Evolutionary conservation across 2,113 vertebrate species (phyloP).

Genomic region (Gymnogyps californianus): DNA sequence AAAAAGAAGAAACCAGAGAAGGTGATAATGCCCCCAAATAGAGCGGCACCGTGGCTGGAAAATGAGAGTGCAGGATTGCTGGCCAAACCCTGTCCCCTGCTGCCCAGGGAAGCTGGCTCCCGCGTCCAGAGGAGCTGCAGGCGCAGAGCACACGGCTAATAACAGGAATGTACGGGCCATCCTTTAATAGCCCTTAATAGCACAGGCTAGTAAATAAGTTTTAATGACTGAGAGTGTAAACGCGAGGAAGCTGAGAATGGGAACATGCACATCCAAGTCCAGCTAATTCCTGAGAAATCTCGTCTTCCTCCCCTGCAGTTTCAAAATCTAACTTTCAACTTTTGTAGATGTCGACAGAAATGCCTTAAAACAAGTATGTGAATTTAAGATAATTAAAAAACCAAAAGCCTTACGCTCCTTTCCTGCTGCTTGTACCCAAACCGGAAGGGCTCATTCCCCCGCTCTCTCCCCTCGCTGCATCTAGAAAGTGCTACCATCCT

Average conservation of each 20-base stretch:
- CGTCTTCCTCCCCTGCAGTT: neutral
- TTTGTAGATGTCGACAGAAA: neutral
- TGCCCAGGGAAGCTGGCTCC: neutral
- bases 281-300: neutral
- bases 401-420: neutral
- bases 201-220: accelerated
- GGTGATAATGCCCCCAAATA: neutral
- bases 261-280: neutral
- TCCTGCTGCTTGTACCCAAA: neutral
- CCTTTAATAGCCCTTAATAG: neutral
- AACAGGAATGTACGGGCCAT: neutral
- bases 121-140: neutral
- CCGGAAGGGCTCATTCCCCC: neutral
- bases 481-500: neutral
- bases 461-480: neutral
- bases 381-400: neutral
- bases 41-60: neutral
- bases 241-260: neutral
- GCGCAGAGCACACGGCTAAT: neutral
- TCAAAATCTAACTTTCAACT: neutral
- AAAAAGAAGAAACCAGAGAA: neutral
- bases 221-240: neutral
- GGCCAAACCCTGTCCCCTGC: neutral
- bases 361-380: neutral
- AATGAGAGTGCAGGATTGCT: neutral